A percentile compares a stretch with the other conserved stretches of the same genome.
Conservation (phyloP, 2,797 vertebrate species). For the Remorina albescens region DNA sequence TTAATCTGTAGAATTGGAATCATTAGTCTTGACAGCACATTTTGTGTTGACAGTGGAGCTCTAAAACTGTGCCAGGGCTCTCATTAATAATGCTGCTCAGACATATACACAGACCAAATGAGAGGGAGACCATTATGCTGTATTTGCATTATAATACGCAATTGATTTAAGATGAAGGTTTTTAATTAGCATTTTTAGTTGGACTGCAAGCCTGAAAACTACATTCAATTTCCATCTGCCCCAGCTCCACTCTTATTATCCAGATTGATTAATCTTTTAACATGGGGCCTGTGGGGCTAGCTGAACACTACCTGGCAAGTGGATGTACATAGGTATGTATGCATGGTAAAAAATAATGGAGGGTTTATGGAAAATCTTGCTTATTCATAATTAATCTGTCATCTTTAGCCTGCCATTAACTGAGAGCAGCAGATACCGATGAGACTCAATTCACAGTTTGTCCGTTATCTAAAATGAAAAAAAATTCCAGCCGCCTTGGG, state of each 20-base stretch:
- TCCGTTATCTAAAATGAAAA: slow-evolving; percentile 47
- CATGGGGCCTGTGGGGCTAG: slow-evolving; percentile 57
- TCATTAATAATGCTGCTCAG: slow-evolving; percentile 68
- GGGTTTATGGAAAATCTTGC: slow-evolving; percentile 53
- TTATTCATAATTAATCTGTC: slow-evolving; percentile 48
- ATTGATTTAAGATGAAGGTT: slow-evolving; percentile 77
- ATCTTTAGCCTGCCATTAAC: slow-evolving; percentile 47
- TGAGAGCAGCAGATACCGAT: slow-evolving; percentile 42
- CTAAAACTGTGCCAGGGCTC: slow-evolving; percentile 38
- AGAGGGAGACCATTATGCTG: slow-evolving; percentile 61
- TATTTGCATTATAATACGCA: slow-evolving; percentile 82
- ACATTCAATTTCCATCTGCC: slow-evolving; percentile 71
- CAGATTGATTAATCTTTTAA: slow-evolving; percentile 80
- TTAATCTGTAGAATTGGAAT: slow-evolving; percentile 55
- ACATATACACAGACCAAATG: slow-evolving; percentile 65
- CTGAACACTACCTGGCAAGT: slow-evolving; percentile 48
- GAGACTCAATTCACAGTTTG: slow-evolving; percentile 25
- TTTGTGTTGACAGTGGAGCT: slow-evolving; percentile 56
- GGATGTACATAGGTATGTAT: slow-evolving; percentile 29
- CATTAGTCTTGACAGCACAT: slow-evolving; percentile 55
- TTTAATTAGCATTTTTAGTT: slow-evolving; percentile 79
- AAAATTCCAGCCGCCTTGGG: slow-evolving; percentile 27
- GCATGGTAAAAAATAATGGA: slow-evolving; percentile 54
- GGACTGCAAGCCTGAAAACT: slow-evolving; percentile 56
- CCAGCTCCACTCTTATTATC: slow-evolving; percentile 71